Evolutionary conservation across 2,113 vertebrate species (phyloP).

Genomic region (Hucho hucho): DNA sequence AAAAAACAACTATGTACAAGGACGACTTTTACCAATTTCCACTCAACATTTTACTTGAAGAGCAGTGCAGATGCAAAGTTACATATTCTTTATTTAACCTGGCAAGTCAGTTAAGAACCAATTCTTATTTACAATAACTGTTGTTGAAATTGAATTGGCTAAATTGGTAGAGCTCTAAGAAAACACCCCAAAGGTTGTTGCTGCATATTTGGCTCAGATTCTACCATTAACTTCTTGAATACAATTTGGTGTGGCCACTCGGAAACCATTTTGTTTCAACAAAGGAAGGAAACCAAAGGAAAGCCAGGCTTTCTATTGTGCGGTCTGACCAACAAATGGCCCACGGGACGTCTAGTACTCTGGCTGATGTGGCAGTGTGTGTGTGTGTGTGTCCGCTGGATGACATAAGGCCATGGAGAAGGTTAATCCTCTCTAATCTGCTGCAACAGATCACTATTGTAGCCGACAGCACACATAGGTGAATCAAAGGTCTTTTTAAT

Average conservation of each 20-base stretch:
- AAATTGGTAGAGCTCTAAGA: conserved; percentile 8
- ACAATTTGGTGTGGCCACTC: conserved; percentile 42
- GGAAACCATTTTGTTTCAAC: conserved; percentile 56
- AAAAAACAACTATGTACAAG: too few species aligned
- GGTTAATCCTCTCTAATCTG: conserved; percentile 52
- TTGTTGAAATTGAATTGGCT: neutral
- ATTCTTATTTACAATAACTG: neutral
- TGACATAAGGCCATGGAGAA: conserved; percentile 33
- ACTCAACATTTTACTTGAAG: neutral
- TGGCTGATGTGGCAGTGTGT: conserved; percentile 13
- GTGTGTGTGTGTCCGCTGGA: conserved; percentile 8
- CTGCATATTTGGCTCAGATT: conserved; percentile 6
- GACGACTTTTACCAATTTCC: too few species aligned
- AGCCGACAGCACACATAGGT: neutral
- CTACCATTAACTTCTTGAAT: conserved; percentile 17
- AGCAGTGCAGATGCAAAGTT: too few species aligned
- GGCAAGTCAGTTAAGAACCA: too few species aligned
- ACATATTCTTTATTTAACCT: too few species aligned
- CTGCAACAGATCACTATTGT: conserved; percentile 29
- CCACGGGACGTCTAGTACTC: neutral
- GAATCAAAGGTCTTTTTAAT: too few species aligned
- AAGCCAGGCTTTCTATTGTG: conserved; percentile 51
- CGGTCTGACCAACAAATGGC: conserved; percentile 11
- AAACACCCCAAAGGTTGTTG: neutral
- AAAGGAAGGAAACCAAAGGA: conserved; percentile 68